phyloP scores from a whole-genome alignment of 2,113 vertebrate genomes.

The Asarcornis scutulata region DNA sequence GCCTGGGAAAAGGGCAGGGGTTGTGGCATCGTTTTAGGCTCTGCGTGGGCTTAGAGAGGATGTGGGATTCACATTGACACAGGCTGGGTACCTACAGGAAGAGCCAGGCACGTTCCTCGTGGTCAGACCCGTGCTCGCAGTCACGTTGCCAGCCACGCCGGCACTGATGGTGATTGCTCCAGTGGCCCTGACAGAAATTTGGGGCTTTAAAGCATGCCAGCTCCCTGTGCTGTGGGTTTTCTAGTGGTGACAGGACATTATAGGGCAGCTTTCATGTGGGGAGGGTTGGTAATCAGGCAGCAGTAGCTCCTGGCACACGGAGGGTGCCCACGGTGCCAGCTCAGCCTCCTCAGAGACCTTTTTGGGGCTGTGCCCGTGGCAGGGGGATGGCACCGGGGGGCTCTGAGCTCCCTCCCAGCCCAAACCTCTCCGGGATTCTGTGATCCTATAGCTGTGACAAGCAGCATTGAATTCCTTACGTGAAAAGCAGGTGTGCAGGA shows the following conservation, averaged over 20 bases:
- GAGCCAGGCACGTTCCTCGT: accelerated
- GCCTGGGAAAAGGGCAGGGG: background rate
- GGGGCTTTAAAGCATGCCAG: accelerated
- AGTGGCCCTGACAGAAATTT: background rate
- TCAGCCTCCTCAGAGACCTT: background rate
- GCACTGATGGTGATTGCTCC: background rate
- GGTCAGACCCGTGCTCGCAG: background rate
- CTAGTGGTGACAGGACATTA: background rate
- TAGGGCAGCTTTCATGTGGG: too few relatives aligned
- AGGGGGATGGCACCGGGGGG: background rate
- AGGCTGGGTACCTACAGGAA: background rate
- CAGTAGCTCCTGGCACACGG: background rate
- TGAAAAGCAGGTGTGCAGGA: background rate
- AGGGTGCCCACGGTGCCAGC: background rate
- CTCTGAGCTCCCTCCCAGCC: background rate
- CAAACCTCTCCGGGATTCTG: background rate
- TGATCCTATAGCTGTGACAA: background rate
- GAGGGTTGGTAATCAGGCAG: background rate
- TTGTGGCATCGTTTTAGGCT: accelerated
- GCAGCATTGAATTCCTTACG: background rate
- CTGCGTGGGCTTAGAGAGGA: background rate
- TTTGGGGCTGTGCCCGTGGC: background rate
- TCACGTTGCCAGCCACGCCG: background rate
- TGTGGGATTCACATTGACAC: accelerated
- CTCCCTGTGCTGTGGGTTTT: accelerated